A percentile compares a stretch with the other conserved stretches of the same genome.
These are phyloP conservation scores for Choloepus didactylus DNA, from an alignment of 2,797 vertebrate species.

Conservation along the genomic window DNA sequence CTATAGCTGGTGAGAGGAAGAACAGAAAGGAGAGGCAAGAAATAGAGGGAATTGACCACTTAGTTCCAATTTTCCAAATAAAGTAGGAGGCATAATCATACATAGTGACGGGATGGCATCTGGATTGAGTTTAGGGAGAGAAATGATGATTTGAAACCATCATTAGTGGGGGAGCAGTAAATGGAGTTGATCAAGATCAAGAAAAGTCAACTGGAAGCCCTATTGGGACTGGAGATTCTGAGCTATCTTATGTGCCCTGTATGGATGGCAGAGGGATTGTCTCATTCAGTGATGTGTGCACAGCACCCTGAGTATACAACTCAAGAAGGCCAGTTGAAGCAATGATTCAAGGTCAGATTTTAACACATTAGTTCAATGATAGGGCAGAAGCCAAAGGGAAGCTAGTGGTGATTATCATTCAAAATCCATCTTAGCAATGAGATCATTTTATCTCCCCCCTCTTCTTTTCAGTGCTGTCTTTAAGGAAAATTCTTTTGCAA, in stretches of 20 bases:
- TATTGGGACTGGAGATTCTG: not conserved
- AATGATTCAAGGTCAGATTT: not conserved
- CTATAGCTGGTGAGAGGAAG: not conserved
- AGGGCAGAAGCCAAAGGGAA: not conserved
- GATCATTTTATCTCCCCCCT: not conserved
- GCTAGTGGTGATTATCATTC: not conserved
- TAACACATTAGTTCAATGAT: not conserved
- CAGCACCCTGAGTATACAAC: not conserved
- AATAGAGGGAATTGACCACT: not conserved
- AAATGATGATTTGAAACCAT: not conserved
- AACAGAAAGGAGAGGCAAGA: not conserved
- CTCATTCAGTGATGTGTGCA: not conserved
- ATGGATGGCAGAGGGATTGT: not conserved
- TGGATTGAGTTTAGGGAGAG: not conserved
- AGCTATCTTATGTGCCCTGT: not conserved
- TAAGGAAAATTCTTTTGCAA: not conserved
- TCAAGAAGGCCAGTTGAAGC: not conserved
- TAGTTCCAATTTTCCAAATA: not conserved
- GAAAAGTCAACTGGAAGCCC: not conserved
- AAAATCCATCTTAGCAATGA: not conserved
- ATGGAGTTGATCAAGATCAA: not conserved
- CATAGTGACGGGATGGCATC: not conserved
- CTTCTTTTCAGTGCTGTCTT: constrained; percentile 21
- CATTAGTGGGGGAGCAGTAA: not conserved
- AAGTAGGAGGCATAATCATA: not conserved